Evolutionary conservation across 2,888 invertebrate species (phyloP), one percentile per base, ranked within the genome.

Genomic region (Urechis unicinctus): DNA sequence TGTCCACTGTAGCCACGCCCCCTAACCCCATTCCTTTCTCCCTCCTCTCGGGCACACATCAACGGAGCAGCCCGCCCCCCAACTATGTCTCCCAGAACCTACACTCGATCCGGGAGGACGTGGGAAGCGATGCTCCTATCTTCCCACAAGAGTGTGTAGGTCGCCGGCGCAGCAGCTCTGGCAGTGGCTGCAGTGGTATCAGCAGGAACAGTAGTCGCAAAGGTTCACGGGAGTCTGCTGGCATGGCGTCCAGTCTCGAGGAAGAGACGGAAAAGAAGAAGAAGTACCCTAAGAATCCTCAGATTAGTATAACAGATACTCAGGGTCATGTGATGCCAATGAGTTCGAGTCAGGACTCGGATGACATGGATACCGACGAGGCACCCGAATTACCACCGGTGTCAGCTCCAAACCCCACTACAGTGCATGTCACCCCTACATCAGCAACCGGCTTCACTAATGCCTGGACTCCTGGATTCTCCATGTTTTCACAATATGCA

Each of bases 241-340:
- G 13, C 51, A 48, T n/a, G 21, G 9, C 6, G 47, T 17, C 24
- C 25, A 48, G 17, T 48, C 6, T 6, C 51, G 6, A 17, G n/a
- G 6, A 13, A n/a, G n/a, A n/a, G 21, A 41, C 31, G 21, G 52
- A 48, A 28, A 48, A 57, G 9, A 46, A 45, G 13, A 57, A 61
- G 41, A 66, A 67, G 50, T 70, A 64, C 51, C 60, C 66, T 52
- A 71, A 55, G 62, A 88, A 71, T 73, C 92, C 94, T 0, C 91
- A 91, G 77, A 94, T 94, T 59, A 92, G 91, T 66, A 83, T 94
- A 9, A 94, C 94, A 0, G 93, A 94, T 74, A 91, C 92, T 52
- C 82, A 89, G 53, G 93, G 93, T 53, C 78, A 77, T 61, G 77
- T 79, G 58, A 77, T 70, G 17, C 67, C 69, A 50, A 71, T 73